Base-by-base conservation (phyloP, 2,888 invertebrate genomes). In the Macaria notata region DNA sequence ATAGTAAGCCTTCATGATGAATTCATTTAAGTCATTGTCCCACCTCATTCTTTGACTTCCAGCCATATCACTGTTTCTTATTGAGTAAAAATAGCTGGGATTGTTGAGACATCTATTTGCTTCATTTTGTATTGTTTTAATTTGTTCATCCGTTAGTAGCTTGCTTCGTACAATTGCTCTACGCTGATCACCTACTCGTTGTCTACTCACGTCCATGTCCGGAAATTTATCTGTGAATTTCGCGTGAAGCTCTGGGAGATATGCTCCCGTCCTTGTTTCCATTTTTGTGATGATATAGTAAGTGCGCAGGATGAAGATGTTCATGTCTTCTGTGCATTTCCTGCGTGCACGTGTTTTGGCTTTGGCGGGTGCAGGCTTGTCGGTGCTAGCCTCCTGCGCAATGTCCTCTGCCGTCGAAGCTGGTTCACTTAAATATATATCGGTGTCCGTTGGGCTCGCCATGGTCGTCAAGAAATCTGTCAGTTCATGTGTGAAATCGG, bases 261-360 rank as follows among this genome's bases (percentile, higher is more conserved):
- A 60, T 8, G 53, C 33, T 53, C 36, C 47, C 7, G 56, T 57
- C 4, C 57, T 33, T 7, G 42, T 45, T 49, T 61, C 57, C 4
- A 61, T 1, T 8, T 36, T 39, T 2, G 61, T 61, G n/a, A 43
- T 8, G 29, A 30, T 49, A 9, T 46, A 45, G 19, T 56, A 56
- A 30, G 56, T 49, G 31, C 59, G 59, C 51, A 56, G 38, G 54
- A 61, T 57, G 9, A 61, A 61, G 1, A 19, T 46, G 46, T 61
- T 61, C 54, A 61, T 55, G 31, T 61, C 59, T 31, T 49, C 9
- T 30, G n/a, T 49, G 39, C 48, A 49, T 49, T 41, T 49, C 48
- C 31, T 49, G 48, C 48, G 48, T 41, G 41, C 41, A 49, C 48
- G 48, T n/a, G 48, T 41, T 4, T 30, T 41, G 30, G n/a, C 48